These are phyloP conservation scores for Zelleria hepariella DNA, from an alignment of 2,888 invertebrate genomes.

Conservation along the genomic window DNA sequence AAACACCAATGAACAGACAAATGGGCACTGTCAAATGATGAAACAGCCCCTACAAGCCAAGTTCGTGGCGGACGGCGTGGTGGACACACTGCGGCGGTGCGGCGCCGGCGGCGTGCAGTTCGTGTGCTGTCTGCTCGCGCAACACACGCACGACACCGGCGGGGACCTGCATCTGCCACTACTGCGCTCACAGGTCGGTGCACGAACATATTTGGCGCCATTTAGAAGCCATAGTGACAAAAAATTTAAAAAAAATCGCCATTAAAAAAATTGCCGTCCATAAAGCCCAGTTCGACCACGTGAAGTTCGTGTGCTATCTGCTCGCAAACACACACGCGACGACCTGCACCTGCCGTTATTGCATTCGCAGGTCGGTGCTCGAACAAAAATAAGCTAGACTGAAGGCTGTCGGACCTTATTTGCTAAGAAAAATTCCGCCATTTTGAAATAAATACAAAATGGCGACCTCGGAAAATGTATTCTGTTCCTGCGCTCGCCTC, in stretches of 20 bases:
- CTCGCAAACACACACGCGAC: slow-evolving; percentile 81
- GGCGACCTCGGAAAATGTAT: no score
- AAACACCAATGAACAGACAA: slow-evolving; percentile 69
- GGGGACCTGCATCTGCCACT: slow-evolving; percentile 86
- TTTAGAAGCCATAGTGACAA: no score
- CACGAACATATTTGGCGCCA: no score
- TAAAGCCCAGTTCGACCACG: no score
- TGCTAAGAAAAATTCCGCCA: no score
- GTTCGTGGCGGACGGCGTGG: slow-evolving; percentile 86
- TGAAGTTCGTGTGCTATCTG: slow-evolving; percentile 91
- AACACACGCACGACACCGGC: slow-evolving; percentile 58
- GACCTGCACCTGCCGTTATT: slow-evolving; percentile 89
- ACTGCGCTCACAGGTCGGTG: slow-evolving; percentile 82
- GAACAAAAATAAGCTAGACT: no score
- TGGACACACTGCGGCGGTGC: slow-evolving; percentile 90
- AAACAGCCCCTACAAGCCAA: slow-evolving; percentile 81
- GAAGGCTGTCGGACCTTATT: no score
- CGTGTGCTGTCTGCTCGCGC: slow-evolving; percentile 86
- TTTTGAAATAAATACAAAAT: no score
- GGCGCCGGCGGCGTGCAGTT: slow-evolving; percentile 81
- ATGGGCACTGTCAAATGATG: slow-evolving; percentile 86
- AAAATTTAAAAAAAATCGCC: slow-evolving; percentile 44
- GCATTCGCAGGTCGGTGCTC: slow-evolving; percentile 91
- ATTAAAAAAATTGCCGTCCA: slow-evolving; percentile 77
- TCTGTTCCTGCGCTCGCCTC: no score